Percentiles rank a stretch among this genome's conserved stretches.
phyloP scores from a whole-genome alignment of 1,140 invertebrate species.

The Lordiphosa clarofinis region DNA sequence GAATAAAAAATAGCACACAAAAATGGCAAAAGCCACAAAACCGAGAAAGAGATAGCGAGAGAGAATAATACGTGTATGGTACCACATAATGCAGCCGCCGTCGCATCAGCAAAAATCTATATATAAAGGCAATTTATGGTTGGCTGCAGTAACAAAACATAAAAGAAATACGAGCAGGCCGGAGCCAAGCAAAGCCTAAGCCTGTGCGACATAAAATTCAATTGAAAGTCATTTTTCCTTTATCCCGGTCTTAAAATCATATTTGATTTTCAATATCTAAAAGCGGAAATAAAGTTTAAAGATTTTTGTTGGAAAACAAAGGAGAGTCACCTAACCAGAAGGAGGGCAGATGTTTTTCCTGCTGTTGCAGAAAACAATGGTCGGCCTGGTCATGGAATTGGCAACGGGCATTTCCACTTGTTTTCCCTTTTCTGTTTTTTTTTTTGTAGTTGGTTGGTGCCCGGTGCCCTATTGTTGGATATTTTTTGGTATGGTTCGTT shows the following conservation, averaged over 20 bases:
- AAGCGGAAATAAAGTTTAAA: constrained; percentile 55
- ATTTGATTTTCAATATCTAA: constrained; percentile 49
- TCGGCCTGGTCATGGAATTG: constrained; percentile 31
- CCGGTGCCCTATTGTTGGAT: not conserved
- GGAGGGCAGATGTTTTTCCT: constrained; percentile 44
- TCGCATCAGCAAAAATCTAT: constrained; percentile 53
- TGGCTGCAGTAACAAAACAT: constrained; percentile 44
- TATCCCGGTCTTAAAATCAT: constrained; percentile 49
- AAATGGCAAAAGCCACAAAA: constrained; percentile 54
- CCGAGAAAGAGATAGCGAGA: not conserved
- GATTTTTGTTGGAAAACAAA: constrained; percentile 27
- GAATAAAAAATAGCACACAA: constrained; percentile 29
- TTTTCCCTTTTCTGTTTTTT: constrained; percentile 24
- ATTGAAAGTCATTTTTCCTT: constrained; percentile 52
- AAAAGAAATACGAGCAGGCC: not conserved
- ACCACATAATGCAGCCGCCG: constrained; percentile 56
- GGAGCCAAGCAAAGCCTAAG: constrained; percentile 11
- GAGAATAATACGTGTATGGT: constrained; percentile 20
- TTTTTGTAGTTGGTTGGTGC: constrained; percentile 3
- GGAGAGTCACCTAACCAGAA: constrained; percentile 17
- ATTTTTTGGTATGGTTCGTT: constrained; percentile 28
- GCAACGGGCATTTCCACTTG: constrained; percentile 54
- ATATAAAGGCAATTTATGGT: constrained; percentile 67
- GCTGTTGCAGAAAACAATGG: constrained; percentile 44
- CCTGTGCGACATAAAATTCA: constrained; percentile 65